Evolutionary conservation across 1,140 invertebrate genomes (phyloP).

Genomic region (Dufourea novaeangliae): DNA sequence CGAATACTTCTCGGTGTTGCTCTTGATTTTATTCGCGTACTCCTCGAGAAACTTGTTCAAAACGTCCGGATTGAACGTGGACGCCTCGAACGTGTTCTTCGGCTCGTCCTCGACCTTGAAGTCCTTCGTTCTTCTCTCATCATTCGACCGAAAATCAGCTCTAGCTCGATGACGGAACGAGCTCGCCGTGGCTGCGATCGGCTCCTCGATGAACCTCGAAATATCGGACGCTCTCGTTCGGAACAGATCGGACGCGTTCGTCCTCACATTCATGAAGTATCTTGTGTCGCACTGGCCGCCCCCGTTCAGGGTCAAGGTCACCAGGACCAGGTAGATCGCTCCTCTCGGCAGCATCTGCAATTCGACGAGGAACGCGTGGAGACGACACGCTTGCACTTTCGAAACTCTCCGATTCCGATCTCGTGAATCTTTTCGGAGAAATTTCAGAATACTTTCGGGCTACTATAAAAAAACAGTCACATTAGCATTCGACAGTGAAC

Average conservation of each 20-base stretch:
- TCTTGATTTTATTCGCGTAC: constrained; percentile 83
- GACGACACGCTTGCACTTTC: constrained; percentile 9
- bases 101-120: constrained; percentile 51
- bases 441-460: too few species aligned
- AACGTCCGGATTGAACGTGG: constrained; percentile 81
- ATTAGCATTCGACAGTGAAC: too few species aligned
- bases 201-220: constrained; percentile 43
- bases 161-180: constrained; percentile 38
- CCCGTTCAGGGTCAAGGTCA: constrained; percentile 53
- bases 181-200: constrained; percentile 49
- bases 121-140: constrained; percentile 48
- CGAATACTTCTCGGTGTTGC: constrained; percentile 72
- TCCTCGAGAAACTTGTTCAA: constrained; percentile 83
- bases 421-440: neutral
- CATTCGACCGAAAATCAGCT: constrained; percentile 13
- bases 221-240: constrained; percentile 55
- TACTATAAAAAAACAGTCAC: too few species aligned
- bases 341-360: constrained; percentile 73
- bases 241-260: constrained; percentile 59
- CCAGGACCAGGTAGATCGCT: constrained; percentile 64
- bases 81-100: constrained; percentile 73
- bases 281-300: constrained; percentile 57
- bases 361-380: neutral
- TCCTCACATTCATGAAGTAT: constrained; percentile 63
- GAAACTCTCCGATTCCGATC: neutral